Evolutionary conservation across 2,797 vertebrate genomes (phyloP).

Genomic region (Potorous gilbertii): DNA sequence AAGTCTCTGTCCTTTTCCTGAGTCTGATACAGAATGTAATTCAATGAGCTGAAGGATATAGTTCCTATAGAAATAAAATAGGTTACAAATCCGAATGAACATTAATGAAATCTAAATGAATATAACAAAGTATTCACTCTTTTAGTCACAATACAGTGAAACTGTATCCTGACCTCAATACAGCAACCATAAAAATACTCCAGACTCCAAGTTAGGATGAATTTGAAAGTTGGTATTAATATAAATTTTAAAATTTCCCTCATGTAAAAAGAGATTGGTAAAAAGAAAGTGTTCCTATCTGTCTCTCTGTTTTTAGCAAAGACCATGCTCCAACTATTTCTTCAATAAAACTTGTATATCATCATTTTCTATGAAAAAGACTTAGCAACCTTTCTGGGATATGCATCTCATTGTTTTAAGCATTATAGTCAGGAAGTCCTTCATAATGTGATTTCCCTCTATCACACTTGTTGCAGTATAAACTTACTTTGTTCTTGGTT

Average conservation of each 20-base stretch:
- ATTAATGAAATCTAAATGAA: slow-evolving; percentile 3
- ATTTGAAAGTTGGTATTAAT: background rate
- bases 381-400: background rate
- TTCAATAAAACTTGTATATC: background rate
- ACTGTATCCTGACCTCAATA: slow-evolving; percentile 13
- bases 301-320: background rate
- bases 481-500: background rate
- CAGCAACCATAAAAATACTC: background rate
- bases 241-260: background rate
- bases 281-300: background rate
- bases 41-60: background rate
- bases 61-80: rapidly evolving
- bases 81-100: slow-evolving; percentile 23
- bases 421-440: background rate
- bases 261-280: background rate
- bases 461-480: background rate
- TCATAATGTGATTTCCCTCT: background rate
- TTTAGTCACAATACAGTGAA: slow-evolving; percentile 46
- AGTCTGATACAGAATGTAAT: slow-evolving; percentile 37
- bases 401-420: background rate
- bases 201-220: background rate
- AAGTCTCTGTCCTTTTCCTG: slow-evolving; percentile 33
- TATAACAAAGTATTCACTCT: slow-evolving; percentile 37
- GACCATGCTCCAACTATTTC: background rate
- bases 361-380: background rate